Conservation (phyloP, 2,797 vertebrate genomes). For the Lagodon rhomboides region DNA sequence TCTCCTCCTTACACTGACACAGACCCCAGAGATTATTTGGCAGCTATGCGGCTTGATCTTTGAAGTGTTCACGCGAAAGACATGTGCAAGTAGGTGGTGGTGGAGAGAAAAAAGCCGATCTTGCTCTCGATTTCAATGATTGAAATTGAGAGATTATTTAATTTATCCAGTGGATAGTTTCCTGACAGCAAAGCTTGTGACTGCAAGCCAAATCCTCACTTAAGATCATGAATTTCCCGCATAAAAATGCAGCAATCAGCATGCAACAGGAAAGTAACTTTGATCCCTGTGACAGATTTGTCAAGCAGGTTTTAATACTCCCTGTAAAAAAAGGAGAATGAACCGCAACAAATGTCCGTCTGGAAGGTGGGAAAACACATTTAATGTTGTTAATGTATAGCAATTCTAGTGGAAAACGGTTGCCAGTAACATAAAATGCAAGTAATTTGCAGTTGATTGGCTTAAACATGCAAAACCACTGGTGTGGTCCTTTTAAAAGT, state of each 20-base stretch:
- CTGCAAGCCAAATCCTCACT: background rate
- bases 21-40: too few species aligned
- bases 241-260: background rate
- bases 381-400: conserved; percentile 2
- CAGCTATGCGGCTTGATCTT: too few species aligned
- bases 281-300: background rate
- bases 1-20: too few species aligned
- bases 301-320: background rate
- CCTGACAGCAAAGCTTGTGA: background rate
- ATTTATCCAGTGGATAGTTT: background rate
- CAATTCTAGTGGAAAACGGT: conserved; percentile 20
- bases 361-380: conserved; percentile 25
- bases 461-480: conserved; percentile 37
- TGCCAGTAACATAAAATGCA: conserved; percentile 32
- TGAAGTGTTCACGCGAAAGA: too few species aligned
- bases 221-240: background rate
- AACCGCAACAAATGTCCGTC: conserved; percentile 15
- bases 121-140: too few species aligned
- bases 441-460: conserved; percentile 46
- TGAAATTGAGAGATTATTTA: too few species aligned
- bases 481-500: conserved; percentile 15
- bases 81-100: too few species aligned
- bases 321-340: background rate
- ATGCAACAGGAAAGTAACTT: background rate
- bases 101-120: too few species aligned